These are phyloP conservation scores for Protophormia terraenovae DNA, from an alignment of 2,888 invertebrate genomes.

Conservation along the genomic window DNA sequence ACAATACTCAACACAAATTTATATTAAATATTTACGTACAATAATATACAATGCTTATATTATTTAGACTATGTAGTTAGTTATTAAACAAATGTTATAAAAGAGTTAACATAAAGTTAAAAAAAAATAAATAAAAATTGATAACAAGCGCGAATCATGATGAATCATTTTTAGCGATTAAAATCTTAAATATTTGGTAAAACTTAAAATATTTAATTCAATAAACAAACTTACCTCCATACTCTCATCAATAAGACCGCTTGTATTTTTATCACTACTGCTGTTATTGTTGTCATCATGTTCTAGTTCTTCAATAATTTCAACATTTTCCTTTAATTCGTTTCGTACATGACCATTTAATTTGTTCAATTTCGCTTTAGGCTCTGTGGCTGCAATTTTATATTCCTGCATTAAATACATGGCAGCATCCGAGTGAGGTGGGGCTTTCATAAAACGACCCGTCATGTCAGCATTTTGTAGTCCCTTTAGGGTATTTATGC, in stretches of 20 bases:
- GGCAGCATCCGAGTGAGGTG: slow-evolving; percentile 80
- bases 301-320: slow-evolving; percentile 33
- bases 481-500: slow-evolving; percentile 84
- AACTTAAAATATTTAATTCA: not conserved
- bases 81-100: not conserved
- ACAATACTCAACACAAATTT: not conserved
- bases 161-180: not conserved
- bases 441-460: slow-evolving; percentile 76
- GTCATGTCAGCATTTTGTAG: slow-evolving; percentile 77
- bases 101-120: not conserved
- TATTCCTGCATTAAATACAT: slow-evolving; percentile 81
- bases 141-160: not conserved
- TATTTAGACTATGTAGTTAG: not conserved
- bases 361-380: slow-evolving; percentile 5
- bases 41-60: not conserved
- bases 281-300: slow-evolving; percentile 33
- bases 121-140: no score
- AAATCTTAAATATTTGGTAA: not conserved
- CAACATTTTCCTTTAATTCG: slow-evolving; percentile 38
- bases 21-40: not conserved
- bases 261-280: slow-evolving; percentile 70
- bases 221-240: slow-evolving; percentile 77
- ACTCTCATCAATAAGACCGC: slow-evolving; percentile 77
- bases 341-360: not conserved
- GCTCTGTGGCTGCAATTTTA: slow-evolving; percentile 67